Conservation (phyloP, 2,797 vertebrate species). For the Potorous gilbertii region DNA sequence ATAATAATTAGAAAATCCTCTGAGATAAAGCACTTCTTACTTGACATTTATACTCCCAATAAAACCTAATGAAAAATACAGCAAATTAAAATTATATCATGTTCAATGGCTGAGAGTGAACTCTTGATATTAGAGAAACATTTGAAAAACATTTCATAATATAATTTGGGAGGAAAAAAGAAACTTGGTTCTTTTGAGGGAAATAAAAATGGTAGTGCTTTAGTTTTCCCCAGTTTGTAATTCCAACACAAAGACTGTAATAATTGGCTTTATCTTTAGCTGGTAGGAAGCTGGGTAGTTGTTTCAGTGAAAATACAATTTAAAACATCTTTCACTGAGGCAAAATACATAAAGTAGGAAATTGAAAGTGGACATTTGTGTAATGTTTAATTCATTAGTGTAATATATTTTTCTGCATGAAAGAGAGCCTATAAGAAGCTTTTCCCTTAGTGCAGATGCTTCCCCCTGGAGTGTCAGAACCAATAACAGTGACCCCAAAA, state of each 20-base stretch:
- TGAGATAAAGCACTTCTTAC: slow-evolving; percentile 51
- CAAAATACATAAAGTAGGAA: not conserved
- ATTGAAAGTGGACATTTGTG: not conserved
- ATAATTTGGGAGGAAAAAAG: slow-evolving; percentile 21
- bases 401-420: not conserved
- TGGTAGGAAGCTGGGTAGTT: not conserved
- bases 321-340: not conserved
- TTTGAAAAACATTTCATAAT: slow-evolving; percentile 50
- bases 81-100: slow-evolving; percentile 16
- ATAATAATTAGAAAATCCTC: slow-evolving; percentile 6
- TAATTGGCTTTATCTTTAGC: slow-evolving; percentile 24
- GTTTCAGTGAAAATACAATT: not conserved
- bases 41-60: slow-evolving; percentile 38
- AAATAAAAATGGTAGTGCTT: slow-evolving; percentile 25
- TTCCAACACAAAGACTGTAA: not conserved
- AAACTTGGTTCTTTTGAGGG: slow-evolving; percentile 16
- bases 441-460: not conserved
- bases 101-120: not conserved
- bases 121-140: slow-evolving; percentile 19
- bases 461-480: not conserved
- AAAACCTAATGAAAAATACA: slow-evolving; percentile 50
- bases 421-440: not conserved
- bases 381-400: not conserved
- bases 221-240: slow-evolving; percentile 29
- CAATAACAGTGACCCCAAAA: not conserved